Base-by-base conservation (phyloP, 2,888 invertebrate genomes). In the Cepaea hortensis region DNA sequence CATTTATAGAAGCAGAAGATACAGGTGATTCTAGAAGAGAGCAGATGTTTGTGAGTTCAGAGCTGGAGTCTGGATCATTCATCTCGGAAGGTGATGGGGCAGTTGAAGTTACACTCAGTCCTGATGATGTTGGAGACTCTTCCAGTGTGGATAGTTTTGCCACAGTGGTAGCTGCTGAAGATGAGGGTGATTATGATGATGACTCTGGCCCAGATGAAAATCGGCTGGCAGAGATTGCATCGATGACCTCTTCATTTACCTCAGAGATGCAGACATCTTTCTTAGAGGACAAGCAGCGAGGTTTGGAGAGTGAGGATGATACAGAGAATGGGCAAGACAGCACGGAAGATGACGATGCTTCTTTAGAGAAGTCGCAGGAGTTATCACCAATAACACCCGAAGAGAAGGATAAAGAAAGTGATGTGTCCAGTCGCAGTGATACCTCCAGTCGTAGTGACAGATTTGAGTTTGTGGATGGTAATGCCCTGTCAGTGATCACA, bases 151-250 rank as follows among this genome's bases (percentile, higher is more conserved):
- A 94, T 87, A 94, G 94, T 88, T 94, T 94, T 92, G 93, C 94
- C 65, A 94, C 94, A 68, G 94, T 94, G 13, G 92, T 94, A 50
- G 92, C 93, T 75, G 92, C 91, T 65, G 90, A 93, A 73, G 90
- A 90, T 73, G 90, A 93, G 72, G 90, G 90, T 73, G 93, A 93
- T 55, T 91, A 91, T 23, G 96, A 96, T 91, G 91, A 90, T n/a
- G 87, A 90, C 46, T 90, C 89, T 20, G 88, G 82, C n/a, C 88
- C 86, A n/a, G 97, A 97, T 94, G 96, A 96, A 79, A 96, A 96
- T 91, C 89, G 93, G 87, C 88, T 93, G 77, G 95, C 96, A 77
- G 96, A 96, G 83, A 96, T 96, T 79, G 92, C 94, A 6, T 93
- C 92, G 81, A 91, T 93, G 92, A 94, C 91, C 46, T 95, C 97